These are phyloP conservation scores for Acanthornis magna DNA, from an alignment of 2,797 vertebrate species.

Conservation along the genomic window DNA sequence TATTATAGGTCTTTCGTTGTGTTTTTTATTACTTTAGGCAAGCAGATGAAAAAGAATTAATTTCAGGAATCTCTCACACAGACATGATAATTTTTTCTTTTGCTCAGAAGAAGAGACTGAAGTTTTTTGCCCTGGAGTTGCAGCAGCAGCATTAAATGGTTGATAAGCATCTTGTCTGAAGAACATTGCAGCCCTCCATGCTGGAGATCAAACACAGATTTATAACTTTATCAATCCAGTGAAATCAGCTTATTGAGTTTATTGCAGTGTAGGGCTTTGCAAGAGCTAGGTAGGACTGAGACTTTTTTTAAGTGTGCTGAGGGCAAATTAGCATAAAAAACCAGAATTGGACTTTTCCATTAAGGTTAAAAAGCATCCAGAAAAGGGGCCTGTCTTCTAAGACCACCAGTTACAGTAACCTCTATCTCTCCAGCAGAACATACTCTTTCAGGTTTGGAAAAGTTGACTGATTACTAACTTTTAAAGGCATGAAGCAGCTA, in stretches of 20 bases:
- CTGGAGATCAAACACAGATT: not conserved
- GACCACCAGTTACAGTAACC: not conserved
- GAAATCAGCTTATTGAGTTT: not conserved
- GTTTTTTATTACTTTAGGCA: not conserved
- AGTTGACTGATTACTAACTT: not conserved
- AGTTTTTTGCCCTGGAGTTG: not conserved
- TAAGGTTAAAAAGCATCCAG: not conserved
- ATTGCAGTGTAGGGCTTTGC: not conserved
- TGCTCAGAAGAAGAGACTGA: not conserved
- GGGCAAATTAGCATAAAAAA: not conserved
- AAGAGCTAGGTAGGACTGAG: not conserved
- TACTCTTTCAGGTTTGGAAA: not conserved
- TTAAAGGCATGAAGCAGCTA: not conserved
- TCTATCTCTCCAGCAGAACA: not conserved
- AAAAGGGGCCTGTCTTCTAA: not conserved
- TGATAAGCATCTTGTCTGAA: not conserved
- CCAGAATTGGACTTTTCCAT: not conserved
- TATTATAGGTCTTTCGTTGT: not conserved
- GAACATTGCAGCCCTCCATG: not conserved
- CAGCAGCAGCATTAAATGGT: not conserved
- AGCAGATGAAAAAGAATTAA: not conserved
- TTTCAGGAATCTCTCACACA: not conserved
- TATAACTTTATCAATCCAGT: not conserved
- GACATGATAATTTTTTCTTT: not conserved
- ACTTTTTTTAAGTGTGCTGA: not conserved